Evolutionary conservation across 2,888 invertebrate genomes (phyloP), one percentile per base, ranked within the genome.

Genomic region (Hypena proboscidalis): DNA sequence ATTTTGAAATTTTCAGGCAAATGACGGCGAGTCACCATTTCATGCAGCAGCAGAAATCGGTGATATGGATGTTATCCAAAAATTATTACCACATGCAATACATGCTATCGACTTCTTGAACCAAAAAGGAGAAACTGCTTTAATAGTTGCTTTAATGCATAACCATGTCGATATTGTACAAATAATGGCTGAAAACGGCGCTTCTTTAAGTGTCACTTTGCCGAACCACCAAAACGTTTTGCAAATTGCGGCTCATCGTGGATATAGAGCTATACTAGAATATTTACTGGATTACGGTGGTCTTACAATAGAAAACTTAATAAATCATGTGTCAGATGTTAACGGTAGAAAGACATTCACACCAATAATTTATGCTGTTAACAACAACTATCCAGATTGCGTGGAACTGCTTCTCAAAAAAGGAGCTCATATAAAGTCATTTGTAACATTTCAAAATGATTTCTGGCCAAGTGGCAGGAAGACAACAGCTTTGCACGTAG

Each of bases 1-100:
- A n/a, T n/a, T n/a, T n/a, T n/a, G n/a, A 21, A 7, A 6, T 8
- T 53, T 7, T 2, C 42, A 65, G 68, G 51, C 33, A 9, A 27
- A 45, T 0, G 14, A 56, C n/a, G 63, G 51, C 20, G 51, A 54
- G n/a, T 46, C 57, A 0, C 81, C 88, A 1, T 68, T 91, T 1
- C 92, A 92, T 52, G 71, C 85, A 14, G 91, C 91, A 30, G 90
- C 90, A 8, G 63, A 70, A 6, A 59, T 71, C 3, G 89, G 87
- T 2, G 80, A 86, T 51, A 13, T 77, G n/a, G 79, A 82, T 8
- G 77, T 92, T 1, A 58, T 91, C 1, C 75, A 77, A 35, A 85
- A 85, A 62, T 75, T 92, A 14, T 68, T 90, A 4, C 76, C 77
- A 3, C 5, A 4, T 17, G 17, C 17, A n/a, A n/a, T n/a, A n/a